Evolutionary conservation across 2,797 vertebrate genomes (phyloP).

Genomic region (Hemibagrus guttatus): DNA sequence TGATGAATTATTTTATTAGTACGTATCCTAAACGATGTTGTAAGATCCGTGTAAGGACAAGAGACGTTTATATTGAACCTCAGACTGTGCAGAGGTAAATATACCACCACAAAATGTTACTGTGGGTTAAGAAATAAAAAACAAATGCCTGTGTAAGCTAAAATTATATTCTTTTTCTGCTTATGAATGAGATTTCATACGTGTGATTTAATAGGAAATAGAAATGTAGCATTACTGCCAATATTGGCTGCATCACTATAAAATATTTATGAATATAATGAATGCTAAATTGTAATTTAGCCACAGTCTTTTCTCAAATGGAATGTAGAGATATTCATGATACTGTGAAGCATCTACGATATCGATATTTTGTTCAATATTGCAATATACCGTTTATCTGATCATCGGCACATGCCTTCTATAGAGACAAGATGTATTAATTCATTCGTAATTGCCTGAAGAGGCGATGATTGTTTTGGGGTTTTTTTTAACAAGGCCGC

Average conservation of each 20-base stretch:
- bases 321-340: background rate
- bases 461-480: background rate
- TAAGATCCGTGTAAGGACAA: background rate
- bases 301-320: background rate
- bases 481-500: background rate
- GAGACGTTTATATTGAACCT: background rate
- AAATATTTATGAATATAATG: background rate
- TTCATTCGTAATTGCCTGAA: background rate
- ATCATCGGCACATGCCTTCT: background rate
- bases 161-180: too few relatives aligned
- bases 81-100: background rate
- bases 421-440: background rate
- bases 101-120: background rate
- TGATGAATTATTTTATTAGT: background rate
- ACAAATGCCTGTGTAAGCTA: background rate
- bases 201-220: background rate
- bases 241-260: background rate
- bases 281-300: background rate
- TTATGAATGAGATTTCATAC: too few relatives aligned
- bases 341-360: background rate
- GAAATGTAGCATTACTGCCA: background rate
- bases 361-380: background rate
- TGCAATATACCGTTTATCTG: background rate
- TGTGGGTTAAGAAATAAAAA: background rate
- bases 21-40: background rate